Base-by-base conservation (phyloP, 2,888 invertebrate genomes). In the Biston betularia region DNA sequence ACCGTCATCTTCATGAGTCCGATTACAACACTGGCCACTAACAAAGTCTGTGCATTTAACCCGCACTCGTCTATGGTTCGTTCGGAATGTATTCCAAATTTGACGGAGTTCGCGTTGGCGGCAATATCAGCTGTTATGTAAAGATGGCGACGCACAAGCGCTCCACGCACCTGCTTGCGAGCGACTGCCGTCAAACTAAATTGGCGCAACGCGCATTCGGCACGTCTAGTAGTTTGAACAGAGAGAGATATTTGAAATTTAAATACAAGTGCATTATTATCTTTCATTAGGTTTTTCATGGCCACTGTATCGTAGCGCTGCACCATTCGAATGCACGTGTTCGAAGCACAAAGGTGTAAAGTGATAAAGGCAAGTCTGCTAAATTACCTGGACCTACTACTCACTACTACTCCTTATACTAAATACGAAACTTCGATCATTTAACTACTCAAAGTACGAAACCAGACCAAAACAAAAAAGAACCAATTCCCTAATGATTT, bases 1-100 rank as follows among this genome's bases (percentile, higher is more conserved):
- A 96, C 95, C 91, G 96, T 96, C 93, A 96, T 96, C 96, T 96
- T 96, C 92, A 92, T 93, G 78, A 79, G 84, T 88, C 81, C 83
- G 81, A 74, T 80, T 78, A 76, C 74, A 75, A 81, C 87, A 85
- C 82, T 80, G 59, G 63, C 64, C 74, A 72, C 69, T 76, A 74
- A 73, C 59, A 79, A 76, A 72, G 69, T 72, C 68, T 78, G 79
- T 76, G 79, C 83, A 82, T 86, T 75, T 79, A 85, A 79, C 75
- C 77, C 75, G 61, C 54, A 34, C 62, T 70, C 59, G 70, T 73
- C 68, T 76, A 66, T 48, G 70, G 73, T 76, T 75, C 69, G 75
- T 74, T 70, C 75, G 61, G 67, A 67, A 55, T 52, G 46, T 74
- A 72, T 75, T 79, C 74, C 63, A 73, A 77, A 78, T 78, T 79